Evolutionary conservation across 2,888 invertebrate genomes (phyloP), one percentile per base, ranked within the genome.

Genomic region (Seladonia tumulorum): DNA sequence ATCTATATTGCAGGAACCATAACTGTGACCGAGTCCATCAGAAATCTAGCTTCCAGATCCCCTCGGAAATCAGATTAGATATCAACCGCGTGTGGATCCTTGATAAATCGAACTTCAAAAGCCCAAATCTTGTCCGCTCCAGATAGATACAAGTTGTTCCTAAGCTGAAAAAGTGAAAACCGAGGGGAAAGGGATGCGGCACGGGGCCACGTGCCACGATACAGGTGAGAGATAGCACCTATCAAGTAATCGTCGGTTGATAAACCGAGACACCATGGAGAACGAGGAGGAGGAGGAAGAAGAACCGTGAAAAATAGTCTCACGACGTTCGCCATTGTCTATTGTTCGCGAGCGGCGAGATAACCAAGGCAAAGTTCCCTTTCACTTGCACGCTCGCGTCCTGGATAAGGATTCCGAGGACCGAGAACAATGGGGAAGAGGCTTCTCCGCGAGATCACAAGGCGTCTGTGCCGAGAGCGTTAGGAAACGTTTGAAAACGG

Each of bases 291-390:
- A 12, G 42, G 42, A 70, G 35, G 81, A 78, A 68, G 63, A 72
- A 73, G 49, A 68, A 53, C 47, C 47, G 49, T 29, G 71, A 71
- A 79, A 75, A 78, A 39, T 35, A n/a, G 79, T 77, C 72, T 72
- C 72, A 57, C 78, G 76, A 83, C 74, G 68, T 39, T 70, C 57
- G 76, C 70, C 70, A 82, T 82, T 88, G 82, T 89, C 77, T 81
- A 74, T 88, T 79, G 77, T 83, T 71, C 81, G 66, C 35, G n/a
- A 10, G 68, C 49, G 76, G 63, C 71, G 72, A 80, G 76, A 83
- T 85, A 83, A 76, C 18, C 76, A 70, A 81, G 76, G 82, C 68
- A 80, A 73, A 78, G 53, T 83, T 85, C 72, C 89, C 82, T 87
- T 81, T 85, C 89, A 82, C 82, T 82, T 68, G 78, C 75, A 63